Conservation (phyloP, 2,113 vertebrate species). For the Entomyzon cyanotis region DNA sequence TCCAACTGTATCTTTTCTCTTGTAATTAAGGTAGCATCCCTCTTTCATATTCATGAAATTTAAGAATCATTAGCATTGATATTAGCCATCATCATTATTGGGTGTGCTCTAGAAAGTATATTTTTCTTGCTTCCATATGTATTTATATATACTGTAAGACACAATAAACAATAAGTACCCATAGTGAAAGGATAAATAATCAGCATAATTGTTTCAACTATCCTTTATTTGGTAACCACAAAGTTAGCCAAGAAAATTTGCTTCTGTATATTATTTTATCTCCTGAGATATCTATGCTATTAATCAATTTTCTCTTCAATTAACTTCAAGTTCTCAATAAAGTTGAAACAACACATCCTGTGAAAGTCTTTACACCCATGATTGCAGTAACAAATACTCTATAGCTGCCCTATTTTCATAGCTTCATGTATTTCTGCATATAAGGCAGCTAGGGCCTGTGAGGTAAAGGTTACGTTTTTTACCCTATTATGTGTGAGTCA, state of each 20-base stretch:
- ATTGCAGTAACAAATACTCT: neutral
- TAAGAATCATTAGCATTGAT: neutral
- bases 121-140: neutral
- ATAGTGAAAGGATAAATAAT: neutral
- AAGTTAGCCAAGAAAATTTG: neutral
- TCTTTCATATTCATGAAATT: neutral
- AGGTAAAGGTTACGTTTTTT: neutral
- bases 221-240: neutral
- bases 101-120: neutral
- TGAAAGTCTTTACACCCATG: neutral
- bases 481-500: neutral
- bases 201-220: neutral
- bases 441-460: neutral
- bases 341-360: neutral
- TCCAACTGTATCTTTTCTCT: neutral
- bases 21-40: neutral
- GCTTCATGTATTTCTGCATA: neutral
- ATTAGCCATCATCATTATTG: neutral
- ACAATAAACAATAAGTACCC: neutral
- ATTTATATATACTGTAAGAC: neutral
- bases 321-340: neutral
- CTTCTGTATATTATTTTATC: neutral
- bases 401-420: neutral
- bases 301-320: neutral
- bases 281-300: neutral